Evolutionary conservation across 2,113 vertebrate species (phyloP).

Genomic region (Xenopus laevis): DNA sequence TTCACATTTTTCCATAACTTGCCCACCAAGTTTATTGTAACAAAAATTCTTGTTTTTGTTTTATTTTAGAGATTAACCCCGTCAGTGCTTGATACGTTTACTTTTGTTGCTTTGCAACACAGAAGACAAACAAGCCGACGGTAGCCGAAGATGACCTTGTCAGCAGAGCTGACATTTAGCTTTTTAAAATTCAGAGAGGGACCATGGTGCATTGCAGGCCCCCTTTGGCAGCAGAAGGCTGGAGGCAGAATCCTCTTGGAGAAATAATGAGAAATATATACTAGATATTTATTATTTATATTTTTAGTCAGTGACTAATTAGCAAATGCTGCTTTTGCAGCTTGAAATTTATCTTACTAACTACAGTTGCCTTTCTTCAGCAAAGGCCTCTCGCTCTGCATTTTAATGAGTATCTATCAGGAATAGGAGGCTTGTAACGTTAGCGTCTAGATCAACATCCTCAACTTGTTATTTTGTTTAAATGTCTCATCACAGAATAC

Average conservation of each 20-base stretch:
- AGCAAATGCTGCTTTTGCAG: constrained; percentile 94
- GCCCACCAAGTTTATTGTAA: constrained; percentile 9
- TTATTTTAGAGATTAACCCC: background rate
- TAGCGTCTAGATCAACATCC: constrained; percentile 33
- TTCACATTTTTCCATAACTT: constrained; percentile 51
- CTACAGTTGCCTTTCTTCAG: constrained; percentile 93
- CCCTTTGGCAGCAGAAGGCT: constrained; percentile 50
- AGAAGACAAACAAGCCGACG: too few relatives aligned
- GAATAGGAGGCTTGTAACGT: constrained; percentile 42
- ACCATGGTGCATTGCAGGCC: constrained; percentile 46
- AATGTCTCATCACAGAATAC: too few relatives aligned
- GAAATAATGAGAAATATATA: constrained; percentile 55
- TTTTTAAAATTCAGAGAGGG: constrained; percentile 47
- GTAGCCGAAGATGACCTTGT: constrained; percentile 67
- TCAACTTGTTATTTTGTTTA: background rate
- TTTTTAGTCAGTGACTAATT: constrained; percentile 99
- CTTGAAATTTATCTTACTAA: constrained; percentile 86
- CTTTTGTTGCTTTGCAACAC: too few relatives aligned
- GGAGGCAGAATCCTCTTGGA: constrained; percentile 38
- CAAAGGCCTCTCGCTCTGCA: constrained; percentile 68
- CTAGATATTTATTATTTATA: constrained; percentile 95
- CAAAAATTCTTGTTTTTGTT: too few relatives aligned
- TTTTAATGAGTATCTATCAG: constrained; percentile 45
- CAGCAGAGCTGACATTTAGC: constrained; percentile 62
- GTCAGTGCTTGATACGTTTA: constrained; percentile 4